Evolutionary conservation across 2,113 vertebrate species (phyloP).

Genomic region (Xenopus tropicalis): DNA sequence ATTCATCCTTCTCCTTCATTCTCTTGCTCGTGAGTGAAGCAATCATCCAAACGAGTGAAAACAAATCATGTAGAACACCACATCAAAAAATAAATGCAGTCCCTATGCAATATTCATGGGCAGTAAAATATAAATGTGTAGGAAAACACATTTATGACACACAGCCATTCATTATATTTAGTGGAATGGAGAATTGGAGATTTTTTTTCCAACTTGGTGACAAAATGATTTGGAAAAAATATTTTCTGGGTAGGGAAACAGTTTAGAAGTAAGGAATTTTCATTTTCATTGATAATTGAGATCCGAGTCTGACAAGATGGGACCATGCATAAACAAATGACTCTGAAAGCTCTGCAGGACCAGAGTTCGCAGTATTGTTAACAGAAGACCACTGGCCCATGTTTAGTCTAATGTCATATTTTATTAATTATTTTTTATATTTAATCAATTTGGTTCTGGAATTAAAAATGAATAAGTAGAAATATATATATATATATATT

Average conservation of each 20-base stretch:
- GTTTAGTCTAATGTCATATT: no score
- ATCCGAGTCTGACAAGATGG: slow-evolving; percentile 22
- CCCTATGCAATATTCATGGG: slow-evolving; percentile 43
- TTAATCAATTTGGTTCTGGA: no score
- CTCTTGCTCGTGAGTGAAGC: slow-evolving; percentile 42
- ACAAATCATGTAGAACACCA: slow-evolving; percentile 46
- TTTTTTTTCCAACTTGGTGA: background rate
- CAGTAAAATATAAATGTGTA: slow-evolving; percentile 43
- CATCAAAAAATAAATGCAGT: slow-evolving; percentile 42
- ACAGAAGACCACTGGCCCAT: no score
- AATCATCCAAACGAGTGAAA: slow-evolving; percentile 46
- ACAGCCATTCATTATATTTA: slow-evolving; percentile 21
- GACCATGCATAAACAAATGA: slow-evolving; percentile 27
- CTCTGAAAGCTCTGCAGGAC: slow-evolving; percentile 10
- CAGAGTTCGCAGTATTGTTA: no score
- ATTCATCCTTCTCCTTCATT: slow-evolving; percentile 41
- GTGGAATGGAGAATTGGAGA: background rate
- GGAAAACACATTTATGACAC: slow-evolving; percentile 29
- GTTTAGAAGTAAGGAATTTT: background rate
- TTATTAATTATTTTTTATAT: no score
- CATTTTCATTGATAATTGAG: slow-evolving; percentile 8
- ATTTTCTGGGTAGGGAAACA: background rate
- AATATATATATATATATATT: no score
- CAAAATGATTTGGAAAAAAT: background rate
- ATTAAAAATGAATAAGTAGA: no score